Evolutionary conservation across 2,888 invertebrate genomes (phyloP).

Genomic region (Coleophora deauratella): DNA sequence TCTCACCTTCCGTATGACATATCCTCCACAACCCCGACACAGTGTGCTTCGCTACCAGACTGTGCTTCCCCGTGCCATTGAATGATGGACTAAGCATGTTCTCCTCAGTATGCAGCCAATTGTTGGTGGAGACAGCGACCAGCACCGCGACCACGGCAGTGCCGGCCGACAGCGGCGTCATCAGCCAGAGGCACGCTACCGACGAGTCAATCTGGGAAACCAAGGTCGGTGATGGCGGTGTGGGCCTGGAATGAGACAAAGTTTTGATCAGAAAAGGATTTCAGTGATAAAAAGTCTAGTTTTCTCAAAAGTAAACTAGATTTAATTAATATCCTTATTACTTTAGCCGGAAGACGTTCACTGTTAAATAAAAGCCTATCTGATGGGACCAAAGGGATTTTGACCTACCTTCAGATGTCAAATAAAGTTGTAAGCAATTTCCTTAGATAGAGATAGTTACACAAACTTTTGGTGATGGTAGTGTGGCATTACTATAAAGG

Average conservation of each 20-base stretch:
- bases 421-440: too few relatives aligned
- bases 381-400: too few relatives aligned
- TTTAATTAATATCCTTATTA: too few relatives aligned
- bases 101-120: slow-evolving; percentile 92
- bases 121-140: slow-evolving; percentile 83
- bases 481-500: too few relatives aligned
- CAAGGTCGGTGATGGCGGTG: slow-evolving; percentile 60
- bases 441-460: too few relatives aligned
- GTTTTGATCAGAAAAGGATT: too few relatives aligned
- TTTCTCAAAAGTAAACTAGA: too few relatives aligned
- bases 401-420: too few relatives aligned
- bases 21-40: slow-evolving; percentile 88
- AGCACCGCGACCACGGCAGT: slow-evolving; percentile 81
- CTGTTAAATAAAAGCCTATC: too few relatives aligned
- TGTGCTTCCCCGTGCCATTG: slow-evolving; percentile 84
- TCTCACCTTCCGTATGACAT: slow-evolving; percentile 86
- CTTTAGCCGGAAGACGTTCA: too few relatives aligned
- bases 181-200: slow-evolving; percentile 76
- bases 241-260: slow-evolving; percentile 44
- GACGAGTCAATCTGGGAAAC: slow-evolving; percentile 73
- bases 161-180: slow-evolving; percentile 79
- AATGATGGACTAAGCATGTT: slow-evolving; percentile 84
- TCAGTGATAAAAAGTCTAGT: too few relatives aligned
- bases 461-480: too few relatives aligned
- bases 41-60: slow-evolving; percentile 81